phyloP scores from a whole-genome alignment of 2,797 vertebrate species.

The Mormyrus hasselquistii region DNA sequence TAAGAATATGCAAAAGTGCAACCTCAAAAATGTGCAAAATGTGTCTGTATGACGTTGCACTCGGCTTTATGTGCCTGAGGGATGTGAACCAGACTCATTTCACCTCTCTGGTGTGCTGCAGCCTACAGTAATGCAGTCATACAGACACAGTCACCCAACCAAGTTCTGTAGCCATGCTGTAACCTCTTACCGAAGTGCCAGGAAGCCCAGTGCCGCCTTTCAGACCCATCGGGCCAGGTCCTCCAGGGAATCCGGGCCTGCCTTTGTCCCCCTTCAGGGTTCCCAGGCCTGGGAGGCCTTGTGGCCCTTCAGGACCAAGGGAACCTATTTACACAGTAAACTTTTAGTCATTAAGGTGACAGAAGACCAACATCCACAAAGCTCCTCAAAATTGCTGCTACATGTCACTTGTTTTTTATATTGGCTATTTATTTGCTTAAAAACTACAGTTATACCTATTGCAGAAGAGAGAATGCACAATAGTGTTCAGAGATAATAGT shows the following conservation, averaged over 20 bases:
- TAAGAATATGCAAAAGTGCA: neutral
- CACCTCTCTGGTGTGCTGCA: neutral
- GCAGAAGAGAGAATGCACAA: neutral
- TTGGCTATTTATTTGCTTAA: neutral
- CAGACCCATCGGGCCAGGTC: constrained; percentile 70
- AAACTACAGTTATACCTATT: neutral
- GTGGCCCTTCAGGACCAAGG: constrained; percentile 76
- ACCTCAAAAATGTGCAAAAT: neutral
- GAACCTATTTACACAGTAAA: constrained; percentile 61
- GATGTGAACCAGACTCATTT: neutral
- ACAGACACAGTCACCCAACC: neutral
- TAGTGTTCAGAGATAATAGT: neutral
- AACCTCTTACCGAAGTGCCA: constrained; percentile 69
- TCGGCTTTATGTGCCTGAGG: neutral
- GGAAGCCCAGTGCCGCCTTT: constrained; percentile 79
- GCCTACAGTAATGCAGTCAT: no score
- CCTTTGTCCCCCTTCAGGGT: constrained; percentile 85
- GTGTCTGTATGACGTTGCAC: neutral
- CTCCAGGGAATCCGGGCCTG: constrained; percentile 70
- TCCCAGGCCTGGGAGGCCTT: constrained; percentile 76
- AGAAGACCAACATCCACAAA: neutral
- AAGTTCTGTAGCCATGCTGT: neutral
- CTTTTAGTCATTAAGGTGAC: constrained; percentile 18
- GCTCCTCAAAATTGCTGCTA: neutral
- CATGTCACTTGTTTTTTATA: neutral